These are phyloP conservation scores for Pyxicephalus adspersus DNA, from an alignment of 2,113 vertebrate genomes.

Conservation along the genomic window DNA sequence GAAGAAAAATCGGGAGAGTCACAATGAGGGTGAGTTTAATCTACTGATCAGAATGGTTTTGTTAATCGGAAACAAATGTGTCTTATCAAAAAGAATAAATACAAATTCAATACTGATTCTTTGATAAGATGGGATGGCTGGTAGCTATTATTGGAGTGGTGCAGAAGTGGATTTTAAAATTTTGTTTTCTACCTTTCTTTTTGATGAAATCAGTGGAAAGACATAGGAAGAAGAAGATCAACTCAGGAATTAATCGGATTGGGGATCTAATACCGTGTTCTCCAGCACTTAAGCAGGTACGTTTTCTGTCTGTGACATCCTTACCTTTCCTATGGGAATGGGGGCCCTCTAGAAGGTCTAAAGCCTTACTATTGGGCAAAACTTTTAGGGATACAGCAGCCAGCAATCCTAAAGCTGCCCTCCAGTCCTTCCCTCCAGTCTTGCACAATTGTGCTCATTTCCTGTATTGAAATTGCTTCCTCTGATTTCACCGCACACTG, in stretches of 20 bases:
- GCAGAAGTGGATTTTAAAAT: too few species aligned
- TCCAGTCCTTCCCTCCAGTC: too few species aligned
- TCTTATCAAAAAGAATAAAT: background rate
- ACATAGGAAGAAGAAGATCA: constrained; percentile 98
- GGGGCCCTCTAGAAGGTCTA: background rate
- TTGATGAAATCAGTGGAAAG: constrained; percentile 84
- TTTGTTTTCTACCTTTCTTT: background rate
- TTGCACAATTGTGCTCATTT: too few species aligned
- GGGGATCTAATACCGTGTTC: constrained; percentile 96
- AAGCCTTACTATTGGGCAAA: too few species aligned
- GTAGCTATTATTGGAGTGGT: background rate
- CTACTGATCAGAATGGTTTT: background rate
- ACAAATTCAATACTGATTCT: too few species aligned
- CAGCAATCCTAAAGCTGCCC: too few species aligned
- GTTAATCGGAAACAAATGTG: background rate
- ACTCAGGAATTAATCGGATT: constrained; percentile 95
- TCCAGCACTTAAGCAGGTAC: constrained; percentile 93
- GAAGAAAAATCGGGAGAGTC: constrained; percentile 98
- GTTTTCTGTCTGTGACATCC: background rate
- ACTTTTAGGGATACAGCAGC: too few species aligned
- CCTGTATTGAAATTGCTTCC: too few species aligned
- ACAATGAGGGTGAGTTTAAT: constrained; percentile 88
- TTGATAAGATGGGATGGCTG: too few species aligned
- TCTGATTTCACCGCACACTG: too few species aligned
- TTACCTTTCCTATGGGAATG: background rate